These are phyloP conservation scores for Calephelis virginiensis DNA, from an alignment of 1,140 invertebrate genomes.

Conservation along the genomic window DNA sequence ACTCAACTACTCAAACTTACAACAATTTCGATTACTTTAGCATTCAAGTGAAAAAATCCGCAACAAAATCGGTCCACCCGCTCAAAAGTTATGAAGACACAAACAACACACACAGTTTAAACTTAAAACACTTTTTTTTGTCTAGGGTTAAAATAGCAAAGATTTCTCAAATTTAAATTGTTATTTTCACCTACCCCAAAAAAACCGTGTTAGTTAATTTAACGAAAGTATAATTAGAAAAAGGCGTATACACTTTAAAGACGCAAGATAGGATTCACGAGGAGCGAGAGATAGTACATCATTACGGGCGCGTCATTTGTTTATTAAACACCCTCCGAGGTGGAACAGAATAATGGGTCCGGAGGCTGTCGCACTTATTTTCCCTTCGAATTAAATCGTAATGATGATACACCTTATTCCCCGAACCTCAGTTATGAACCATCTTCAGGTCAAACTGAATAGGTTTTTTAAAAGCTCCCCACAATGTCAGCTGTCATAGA, in stretches of 20 bases:
- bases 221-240: neutral
- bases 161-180: too few species aligned
- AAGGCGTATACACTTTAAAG: neutral
- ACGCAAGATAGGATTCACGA: constrained; percentile 21
- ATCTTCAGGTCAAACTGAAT: constrained; percentile 74
- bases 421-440: constrained; percentile 66
- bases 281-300: constrained; percentile 55
- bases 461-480: constrained; percentile 68
- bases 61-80: too few species aligned
- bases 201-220: neutral
- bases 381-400: constrained; percentile 74
- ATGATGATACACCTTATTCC: constrained; percentile 69
- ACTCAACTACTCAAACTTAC: too few species aligned
- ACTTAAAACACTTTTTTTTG: too few species aligned
- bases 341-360: constrained; percentile 71
- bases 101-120: too few species aligned
- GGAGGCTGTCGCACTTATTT: constrained; percentile 69
- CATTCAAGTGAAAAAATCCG: too few species aligned
- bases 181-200: neutral
- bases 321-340: constrained; percentile 75
- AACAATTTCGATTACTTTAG: too few species aligned
- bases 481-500: constrained; percentile 67
- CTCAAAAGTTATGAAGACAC: too few species aligned
- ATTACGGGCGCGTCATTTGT: constrained; percentile 69
- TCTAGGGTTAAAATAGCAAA: too few species aligned